Base-by-base conservation (phyloP, 30 jellyfish, hydroid and myxozoan genomes). In the Cassiopea andromeda region DNA sequence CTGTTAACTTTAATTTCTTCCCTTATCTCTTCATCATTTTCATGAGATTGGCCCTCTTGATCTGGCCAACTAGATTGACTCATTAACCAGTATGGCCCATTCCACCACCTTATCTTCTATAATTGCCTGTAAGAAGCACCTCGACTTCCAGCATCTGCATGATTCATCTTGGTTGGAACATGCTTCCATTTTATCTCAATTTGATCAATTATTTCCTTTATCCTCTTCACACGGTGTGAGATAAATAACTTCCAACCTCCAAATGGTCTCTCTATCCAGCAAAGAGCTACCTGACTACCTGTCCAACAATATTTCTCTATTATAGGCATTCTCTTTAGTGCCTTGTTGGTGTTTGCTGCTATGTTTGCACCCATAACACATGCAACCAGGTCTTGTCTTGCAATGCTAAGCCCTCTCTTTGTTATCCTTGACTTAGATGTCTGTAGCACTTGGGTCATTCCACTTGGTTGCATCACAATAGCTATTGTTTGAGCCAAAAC, bases 321-420 rank as follows among this genome's bases (percentile, higher is more conserved):
- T n/a, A n/a, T n/a, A 38, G 88, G n/a, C n/a, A n/a, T 57, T 67
- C 87, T 59, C 70, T 74, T 60, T 44, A 85, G 47, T 19, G 93
- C 93, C 7, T 73, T 85, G 74, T 85, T 85, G 13, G 75, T 61
- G 81, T 85, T 85, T 10, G 73, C 79, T 85, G 93, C 93, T 48
- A 85, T 27, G 2, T 85, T 85, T 4, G 93, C 93, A 7, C 87
- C 93, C 93, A 85, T 85, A 43, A 10, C 87, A 46, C 93, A 73
- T 73, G 93, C 93, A 6, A 85, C 93, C 47, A 85, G 59, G 27
- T 85, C 93, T 60, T 72, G 87, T 48, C 93, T 48, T 48, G 93
- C 93, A 38, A 85, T 85, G 19, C 81, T 48, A 15, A 85, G 60
- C 44, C 93, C 93, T 54, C 93, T 85, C n/a, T 85, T 85, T 1